A percentile compares a stretch with the other conserved stretches of the same genome.
Evolutionary conservation across 2,888 invertebrate genomes (phyloP).

Genomic region (Caenorhabditis virilis): DNA sequence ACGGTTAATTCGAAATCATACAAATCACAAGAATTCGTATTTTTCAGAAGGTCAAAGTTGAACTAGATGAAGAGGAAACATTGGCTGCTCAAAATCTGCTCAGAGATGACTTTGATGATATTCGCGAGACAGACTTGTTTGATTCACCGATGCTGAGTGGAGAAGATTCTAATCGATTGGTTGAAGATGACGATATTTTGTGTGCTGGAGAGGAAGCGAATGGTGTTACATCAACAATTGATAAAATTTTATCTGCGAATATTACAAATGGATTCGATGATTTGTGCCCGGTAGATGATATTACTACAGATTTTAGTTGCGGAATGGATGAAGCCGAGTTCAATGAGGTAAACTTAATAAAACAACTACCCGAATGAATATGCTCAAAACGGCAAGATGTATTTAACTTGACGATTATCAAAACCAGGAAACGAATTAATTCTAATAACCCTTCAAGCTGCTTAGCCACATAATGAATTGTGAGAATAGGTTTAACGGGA

Average conservation of each 20-base stretch:
- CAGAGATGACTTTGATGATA: slow-evolving; percentile 20
- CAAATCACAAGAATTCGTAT: neutral
- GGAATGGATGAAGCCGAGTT: slow-evolving; percentile 30
- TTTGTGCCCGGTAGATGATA: slow-evolving; percentile 33
- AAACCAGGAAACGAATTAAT: too few relatives aligned
- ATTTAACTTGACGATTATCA: too few relatives aligned
- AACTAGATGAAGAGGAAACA: slow-evolving; percentile 33
- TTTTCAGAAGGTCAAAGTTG: slow-evolving; percentile 34
- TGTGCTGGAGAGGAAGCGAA: slow-evolving; percentile 31
- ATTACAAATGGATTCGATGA: slow-evolving; percentile 25
- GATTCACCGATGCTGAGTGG: slow-evolving; percentile 14
- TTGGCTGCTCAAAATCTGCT: slow-evolving; percentile 23
- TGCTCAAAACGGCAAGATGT: too few relatives aligned
- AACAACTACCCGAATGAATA: too few relatives aligned
- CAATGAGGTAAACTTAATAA: slow-evolving; percentile 19
- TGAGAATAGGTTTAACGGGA: too few relatives aligned
- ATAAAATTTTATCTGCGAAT: slow-evolving; percentile 27
- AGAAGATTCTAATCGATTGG: slow-evolving; percentile 2
- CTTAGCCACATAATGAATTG: too few relatives aligned
- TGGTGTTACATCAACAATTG: slow-evolving; percentile 27
- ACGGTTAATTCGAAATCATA: neutral
- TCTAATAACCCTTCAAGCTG: too few relatives aligned
- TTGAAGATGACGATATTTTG: slow-evolving; percentile 30
- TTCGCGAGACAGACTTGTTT: slow-evolving; percentile 1
- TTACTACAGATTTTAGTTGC: slow-evolving; percentile 21